phyloP scores from a whole-genome alignment of 2,888 invertebrate genomes.

The Drosophila ezoana region DNA sequence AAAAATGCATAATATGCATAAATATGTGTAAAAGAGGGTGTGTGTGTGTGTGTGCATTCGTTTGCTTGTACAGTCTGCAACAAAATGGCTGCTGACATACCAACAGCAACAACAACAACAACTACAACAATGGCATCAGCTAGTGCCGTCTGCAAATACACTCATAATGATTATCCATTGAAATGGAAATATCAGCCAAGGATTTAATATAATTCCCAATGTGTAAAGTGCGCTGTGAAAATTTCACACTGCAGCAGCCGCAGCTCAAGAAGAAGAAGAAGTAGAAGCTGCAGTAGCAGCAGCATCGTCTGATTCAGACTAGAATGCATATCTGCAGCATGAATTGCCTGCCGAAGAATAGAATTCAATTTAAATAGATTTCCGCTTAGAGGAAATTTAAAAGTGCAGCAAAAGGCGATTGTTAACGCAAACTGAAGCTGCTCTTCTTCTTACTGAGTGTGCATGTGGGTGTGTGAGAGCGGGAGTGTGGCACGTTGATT shows the following conservation, averaged over 20 bases:
- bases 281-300: constrained; percentile 14
- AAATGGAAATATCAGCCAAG: constrained; percentile 82
- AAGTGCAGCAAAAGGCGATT: constrained; percentile 71
- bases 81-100: constrained; percentile 64
- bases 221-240: constrained; percentile 66
- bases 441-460: constrained; percentile 17
- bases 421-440: constrained; percentile 61
- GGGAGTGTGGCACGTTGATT: constrained; percentile 66
- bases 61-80: constrained; percentile 26
- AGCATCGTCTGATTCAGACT: constrained; percentile 37
- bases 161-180: constrained; percentile 83
- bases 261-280: constrained; percentile 12
- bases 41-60: constrained; percentile 13
- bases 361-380: constrained; percentile 83
- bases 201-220: constrained; percentile 79
- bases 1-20: constrained; percentile 74
- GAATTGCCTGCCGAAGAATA: constrained; percentile 68
- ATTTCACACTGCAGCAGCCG: constrained; percentile 44
- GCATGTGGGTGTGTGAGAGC: constrained; percentile 16
- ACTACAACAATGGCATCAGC: constrained; percentile 45
- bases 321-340: constrained; percentile 60
- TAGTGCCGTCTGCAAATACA: constrained; percentile 59
- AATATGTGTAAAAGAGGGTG: constrained; percentile 24
- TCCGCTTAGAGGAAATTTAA: constrained; percentile 83
- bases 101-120: constrained; percentile 18